These are phyloP conservation scores for Neopipo cinnamomea DNA, from an alignment of 2,113 vertebrate genomes.

Conservation along the genomic window DNA sequence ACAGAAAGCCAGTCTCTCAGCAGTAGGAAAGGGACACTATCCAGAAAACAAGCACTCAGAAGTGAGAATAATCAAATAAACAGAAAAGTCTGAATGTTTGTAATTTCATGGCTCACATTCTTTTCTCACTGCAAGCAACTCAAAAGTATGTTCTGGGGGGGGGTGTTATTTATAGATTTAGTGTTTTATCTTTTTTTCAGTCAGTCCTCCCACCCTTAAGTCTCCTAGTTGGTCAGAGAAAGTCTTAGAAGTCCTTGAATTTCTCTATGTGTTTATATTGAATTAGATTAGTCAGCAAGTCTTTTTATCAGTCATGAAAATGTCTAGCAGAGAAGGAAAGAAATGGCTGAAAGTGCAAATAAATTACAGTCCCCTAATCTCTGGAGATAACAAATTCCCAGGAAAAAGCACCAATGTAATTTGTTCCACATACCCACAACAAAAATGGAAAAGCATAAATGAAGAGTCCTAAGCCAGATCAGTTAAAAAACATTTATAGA, in stretches of 20 bases:
- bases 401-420: not conserved
- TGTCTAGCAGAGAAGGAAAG: not conserved
- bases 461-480: not conserved
- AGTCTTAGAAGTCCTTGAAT: not conserved
- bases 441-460: not conserved
- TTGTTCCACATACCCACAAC: not conserved
- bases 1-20: not conserved
- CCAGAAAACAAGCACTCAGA: not conserved
- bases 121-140: not conserved
- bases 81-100: not conserved
- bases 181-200: not conserved
- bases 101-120: not conserved
- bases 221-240: not conserved
- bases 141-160: not conserved
- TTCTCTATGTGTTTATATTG: not conserved
- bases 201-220: not conserved
- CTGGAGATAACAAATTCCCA: not conserved
- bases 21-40: not conserved
- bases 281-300: not conserved
- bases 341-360: not conserved
- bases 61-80: not conserved
- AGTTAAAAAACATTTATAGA: not conserved
- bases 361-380: constrained; percentile 1
- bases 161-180: not conserved
- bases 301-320: not conserved